A percentile compares a stretch with the other conserved stretches of the same genome.
Evolutionary conservation across 2,113 vertebrate genomes (phyloP).

Genomic region (Elephas maximus): DNA sequence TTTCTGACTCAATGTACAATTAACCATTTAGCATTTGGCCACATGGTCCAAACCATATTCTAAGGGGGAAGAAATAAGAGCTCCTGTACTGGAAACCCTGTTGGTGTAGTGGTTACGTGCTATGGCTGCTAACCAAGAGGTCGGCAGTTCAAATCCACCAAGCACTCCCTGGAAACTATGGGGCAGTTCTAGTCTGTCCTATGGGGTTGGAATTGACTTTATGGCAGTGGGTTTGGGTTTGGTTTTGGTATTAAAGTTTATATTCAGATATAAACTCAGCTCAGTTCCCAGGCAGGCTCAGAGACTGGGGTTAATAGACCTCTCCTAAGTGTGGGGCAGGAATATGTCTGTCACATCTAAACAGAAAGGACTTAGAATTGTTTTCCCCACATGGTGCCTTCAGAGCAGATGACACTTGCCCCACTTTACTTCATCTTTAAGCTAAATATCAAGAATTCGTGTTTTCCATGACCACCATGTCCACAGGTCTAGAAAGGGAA

Average conservation of each 20-base stretch:
- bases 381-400: constrained; percentile 63
- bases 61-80: neutral
- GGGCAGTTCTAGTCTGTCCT: too few relatives aligned
- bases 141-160: too few relatives aligned
- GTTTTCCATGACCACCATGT: constrained; percentile 77
- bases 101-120: too few relatives aligned
- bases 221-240: too few relatives aligned
- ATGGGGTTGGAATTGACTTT: too few relatives aligned
- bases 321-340: neutral
- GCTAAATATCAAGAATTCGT: constrained; percentile 79
- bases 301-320: neutral
- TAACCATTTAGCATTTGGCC: neutral
- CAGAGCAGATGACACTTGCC: constrained; percentile 72
- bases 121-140: too few relatives aligned
- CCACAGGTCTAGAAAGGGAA: constrained; percentile 12
- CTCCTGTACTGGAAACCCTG: neutral
- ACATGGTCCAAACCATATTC: neutral
- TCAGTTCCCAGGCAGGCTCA: neutral
- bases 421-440: constrained; percentile 78
- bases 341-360: neutral
- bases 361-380: neutral
- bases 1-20: neutral
- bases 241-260: neutral
- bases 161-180: too few relatives aligned
- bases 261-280: neutral